Percentiles rank a stretch among this genome's conserved stretches.
phyloP scores from a whole-genome alignment of 2,888 invertebrate genomes.

The Sinotaia quadrata region DNA sequence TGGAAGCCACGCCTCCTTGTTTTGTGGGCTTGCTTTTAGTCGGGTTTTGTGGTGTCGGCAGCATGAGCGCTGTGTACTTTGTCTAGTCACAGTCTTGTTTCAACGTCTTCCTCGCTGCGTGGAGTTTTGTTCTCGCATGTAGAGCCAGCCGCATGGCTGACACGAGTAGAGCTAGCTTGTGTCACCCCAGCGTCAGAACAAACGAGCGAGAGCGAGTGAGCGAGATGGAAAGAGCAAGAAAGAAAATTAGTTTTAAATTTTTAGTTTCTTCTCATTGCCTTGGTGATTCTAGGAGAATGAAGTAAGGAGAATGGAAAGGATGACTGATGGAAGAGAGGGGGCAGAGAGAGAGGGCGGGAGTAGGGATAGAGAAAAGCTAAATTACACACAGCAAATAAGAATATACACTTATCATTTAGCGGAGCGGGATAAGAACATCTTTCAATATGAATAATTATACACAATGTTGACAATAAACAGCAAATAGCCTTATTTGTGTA shows the following conservation, averaged over 20 bases:
- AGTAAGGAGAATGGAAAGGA: not conserved
- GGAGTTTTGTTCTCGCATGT: slow-evolving; percentile 15
- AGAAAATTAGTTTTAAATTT: too few species aligned
- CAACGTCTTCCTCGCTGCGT: not conserved
- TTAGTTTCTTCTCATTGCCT: too few species aligned
- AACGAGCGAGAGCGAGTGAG: not conserved
- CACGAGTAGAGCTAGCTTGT: not conserved
- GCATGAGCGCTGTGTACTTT: slow-evolving; percentile 9
- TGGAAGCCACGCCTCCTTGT: slow-evolving; percentile 17
- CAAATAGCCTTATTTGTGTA: too few species aligned
- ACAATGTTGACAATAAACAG: too few species aligned
- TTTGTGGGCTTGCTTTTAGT: slow-evolving; percentile 1
- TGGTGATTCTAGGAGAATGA: not conserved
- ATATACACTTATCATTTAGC: too few species aligned
- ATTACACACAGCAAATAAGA: too few species aligned
- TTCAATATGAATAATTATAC: too few species aligned
- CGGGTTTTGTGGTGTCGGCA: slow-evolving; percentile 7
- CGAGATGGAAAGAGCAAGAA: slow-evolving; percentile 1
- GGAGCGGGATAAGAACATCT: too few species aligned
- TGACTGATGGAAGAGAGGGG: not conserved
- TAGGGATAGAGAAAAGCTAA: too few species aligned
- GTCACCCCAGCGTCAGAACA: not conserved
- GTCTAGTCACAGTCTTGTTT: slow-evolving; percentile 14
- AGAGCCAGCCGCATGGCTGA: not conserved
- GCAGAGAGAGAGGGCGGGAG: too few species aligned